Base-by-base conservation (phyloP, 2,888 invertebrate genomes). In the Theretra japonica region DNA sequence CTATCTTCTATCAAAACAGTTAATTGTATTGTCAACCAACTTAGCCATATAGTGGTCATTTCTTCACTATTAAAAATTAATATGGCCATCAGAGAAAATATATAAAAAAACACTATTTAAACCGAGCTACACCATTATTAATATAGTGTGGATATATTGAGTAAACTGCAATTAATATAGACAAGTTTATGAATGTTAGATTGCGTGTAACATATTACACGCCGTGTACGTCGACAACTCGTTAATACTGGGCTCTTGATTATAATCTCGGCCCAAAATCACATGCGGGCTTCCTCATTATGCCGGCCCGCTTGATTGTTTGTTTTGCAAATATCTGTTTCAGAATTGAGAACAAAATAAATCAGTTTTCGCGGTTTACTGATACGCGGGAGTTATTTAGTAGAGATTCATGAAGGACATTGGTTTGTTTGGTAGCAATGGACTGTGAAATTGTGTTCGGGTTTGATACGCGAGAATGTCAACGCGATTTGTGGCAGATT, bases 241-340 rank as follows among this genome's bases (percentile, higher is more conserved):
- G 23, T 65, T 65, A 48, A 48, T 65, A 48, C 23, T 4, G 23
- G 23, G 23, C 15, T 15, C 23, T 65, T 65, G 41, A 65, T 65
- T 65, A 65, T 65, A 65, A 62, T 41, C 62, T 21, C 33, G 4
- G 41, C 65, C 65, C 65, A 21, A 65, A 62, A 65, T 65, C 65
- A 48, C 41, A 65, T 65, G 65, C 65, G 65, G 48, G 65, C 65
- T 65, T 65, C 62, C 62, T 65, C 65, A 65, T 65, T 65, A 65
- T 17, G 48, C 11, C 41, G 23, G 6, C 33, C 21, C 23, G 41
- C 15, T 65, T 23, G 65, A 65, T 41, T 48, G 17, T 65, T 65
- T 62, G 62, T 62, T 41, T 62, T 48, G 65, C 65, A 65, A 65
- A 65, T 48, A 41, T 65, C 41, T 48, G 41, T 15, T 21, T 65